A percentile compares a stretch with the other conserved stretches of the same genome.
These are phyloP conservation scores for Lottia gigantea DNA, from an alignment of 2,888 invertebrate genomes.

Conservation along the genomic window DNA sequence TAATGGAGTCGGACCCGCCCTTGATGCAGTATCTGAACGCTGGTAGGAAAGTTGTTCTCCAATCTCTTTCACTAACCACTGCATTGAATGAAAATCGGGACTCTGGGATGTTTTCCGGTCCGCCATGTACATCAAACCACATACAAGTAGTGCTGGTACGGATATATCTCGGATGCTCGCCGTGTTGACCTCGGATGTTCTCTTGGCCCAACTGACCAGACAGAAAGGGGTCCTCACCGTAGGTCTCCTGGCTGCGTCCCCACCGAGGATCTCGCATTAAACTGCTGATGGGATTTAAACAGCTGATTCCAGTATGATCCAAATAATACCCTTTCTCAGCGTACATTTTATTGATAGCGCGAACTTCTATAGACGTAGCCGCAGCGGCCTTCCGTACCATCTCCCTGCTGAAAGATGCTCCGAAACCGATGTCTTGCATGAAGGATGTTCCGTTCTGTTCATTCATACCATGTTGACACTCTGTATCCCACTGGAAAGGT, in stretches of 20 bases:
- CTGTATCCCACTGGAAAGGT: not conserved
- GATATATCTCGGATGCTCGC: slow-evolving; percentile 52
- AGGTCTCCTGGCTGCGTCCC: slow-evolving; percentile 65
- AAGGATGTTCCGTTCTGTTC: not conserved
- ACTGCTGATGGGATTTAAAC: slow-evolving; percentile 46
- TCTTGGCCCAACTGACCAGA: slow-evolving; percentile 44
- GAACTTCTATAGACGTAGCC: not conserved
- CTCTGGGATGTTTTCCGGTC: slow-evolving; percentile 61
- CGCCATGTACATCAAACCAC: slow-evolving; percentile 62
- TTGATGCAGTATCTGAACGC: slow-evolving; percentile 58
- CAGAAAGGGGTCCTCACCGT: slow-evolving; percentile 62
- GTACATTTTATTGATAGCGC: not conserved
- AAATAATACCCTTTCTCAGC: not conserved
- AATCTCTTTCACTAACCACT: slow-evolving; percentile 57
- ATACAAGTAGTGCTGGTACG: slow-evolving; percentile 61
- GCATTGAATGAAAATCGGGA: slow-evolving; percentile 54
- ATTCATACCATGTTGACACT: slow-evolving; percentile 2
- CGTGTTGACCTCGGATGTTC: slow-evolving; percentile 60
- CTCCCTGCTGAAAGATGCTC: slow-evolving; percentile 32
- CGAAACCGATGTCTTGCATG: not conserved
- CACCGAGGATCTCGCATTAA: slow-evolving; percentile 60
- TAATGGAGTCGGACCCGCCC: slow-evolving; percentile 60
- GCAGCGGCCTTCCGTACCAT: slow-evolving; percentile 29
- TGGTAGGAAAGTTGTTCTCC: slow-evolving; percentile 61
- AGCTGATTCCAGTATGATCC: not conserved